Conservation (phyloP, 2,797 vertebrate species). For the Mycteria americana region DNA sequence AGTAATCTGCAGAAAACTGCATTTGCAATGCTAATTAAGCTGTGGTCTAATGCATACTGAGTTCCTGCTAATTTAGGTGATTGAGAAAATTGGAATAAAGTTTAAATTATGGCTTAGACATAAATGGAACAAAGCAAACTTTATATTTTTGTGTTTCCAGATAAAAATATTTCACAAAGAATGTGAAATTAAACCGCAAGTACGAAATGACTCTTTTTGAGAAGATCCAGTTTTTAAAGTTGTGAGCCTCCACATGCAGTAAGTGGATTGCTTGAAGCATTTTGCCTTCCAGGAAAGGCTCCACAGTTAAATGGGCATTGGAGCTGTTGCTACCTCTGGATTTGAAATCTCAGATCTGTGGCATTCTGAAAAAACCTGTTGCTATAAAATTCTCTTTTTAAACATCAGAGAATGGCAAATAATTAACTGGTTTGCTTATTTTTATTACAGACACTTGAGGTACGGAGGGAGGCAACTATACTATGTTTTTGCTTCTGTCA, state of each 20-base stretch:
- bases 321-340: not conserved
- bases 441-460: not conserved
- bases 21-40: constrained; percentile 1
- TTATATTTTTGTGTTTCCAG: not conserved
- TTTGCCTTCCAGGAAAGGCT: not conserved
- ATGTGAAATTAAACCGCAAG: not conserved
- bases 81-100: not conserved
- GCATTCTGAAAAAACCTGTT: not conserved
- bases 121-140: not conserved
- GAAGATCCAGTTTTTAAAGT: not conserved
- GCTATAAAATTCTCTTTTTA: not conserved
- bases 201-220: not conserved
- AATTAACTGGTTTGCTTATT: not conserved
- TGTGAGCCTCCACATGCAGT: accelerated
- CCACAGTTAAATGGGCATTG: not conserved
- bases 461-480: not conserved
- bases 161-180: not conserved
- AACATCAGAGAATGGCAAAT: not conserved
- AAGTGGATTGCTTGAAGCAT: not conserved
- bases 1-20: not conserved
- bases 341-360: not conserved
- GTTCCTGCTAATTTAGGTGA: not conserved
- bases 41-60: not conserved
- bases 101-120: not conserved
- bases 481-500: not conserved